Conservation (phyloP, 2,888 invertebrate species). For the Rhorus exstirpatorius region DNA sequence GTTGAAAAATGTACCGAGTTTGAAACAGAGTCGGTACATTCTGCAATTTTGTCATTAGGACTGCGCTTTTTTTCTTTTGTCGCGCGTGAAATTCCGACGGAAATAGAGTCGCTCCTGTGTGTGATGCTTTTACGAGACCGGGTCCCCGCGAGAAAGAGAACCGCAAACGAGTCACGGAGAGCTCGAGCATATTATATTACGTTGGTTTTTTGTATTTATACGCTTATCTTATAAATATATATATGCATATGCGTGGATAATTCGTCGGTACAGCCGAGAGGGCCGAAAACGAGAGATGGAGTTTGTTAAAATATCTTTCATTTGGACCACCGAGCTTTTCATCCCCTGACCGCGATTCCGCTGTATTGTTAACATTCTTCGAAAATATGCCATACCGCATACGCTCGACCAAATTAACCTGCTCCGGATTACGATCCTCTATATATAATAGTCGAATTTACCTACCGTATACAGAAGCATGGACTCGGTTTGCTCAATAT, state of each 20-base stretch:
- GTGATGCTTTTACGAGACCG: conserved; percentile 21
- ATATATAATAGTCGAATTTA: conserved; percentile 49
- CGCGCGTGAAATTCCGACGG: conserved; percentile 14
- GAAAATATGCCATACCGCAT: conserved; percentile 60
- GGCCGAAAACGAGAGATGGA: conserved; percentile 17
- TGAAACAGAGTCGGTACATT: neutral
- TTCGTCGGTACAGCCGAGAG: neutral
- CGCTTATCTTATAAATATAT: neutral
- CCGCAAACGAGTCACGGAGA: conserved; percentile 3
- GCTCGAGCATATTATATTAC: conserved; percentile 27
- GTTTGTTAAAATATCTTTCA: conserved; percentile 30
- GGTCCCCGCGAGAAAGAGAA: conserved; percentile 26
- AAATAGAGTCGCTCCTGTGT: conserved; percentile 1
- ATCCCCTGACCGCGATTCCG: conserved; percentile 25
- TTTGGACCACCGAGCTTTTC: conserved; percentile 38
- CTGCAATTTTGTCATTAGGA: neutral
- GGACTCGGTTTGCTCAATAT: conserved; percentile 16
- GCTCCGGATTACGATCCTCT: conserved; percentile 36
- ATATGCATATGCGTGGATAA: neutral
- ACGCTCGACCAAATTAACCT: conserved; percentile 63
- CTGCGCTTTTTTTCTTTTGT: neutral
- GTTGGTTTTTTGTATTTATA: conserved; percentile 20
- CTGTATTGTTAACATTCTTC: conserved; percentile 74
- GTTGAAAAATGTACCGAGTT: neutral
- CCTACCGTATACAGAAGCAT: conserved; percentile 9